Evolutionary conservation across 92 coral and sea anemone genomes (phyloP).

Genomic region (Phenganax marumi): DNA sequence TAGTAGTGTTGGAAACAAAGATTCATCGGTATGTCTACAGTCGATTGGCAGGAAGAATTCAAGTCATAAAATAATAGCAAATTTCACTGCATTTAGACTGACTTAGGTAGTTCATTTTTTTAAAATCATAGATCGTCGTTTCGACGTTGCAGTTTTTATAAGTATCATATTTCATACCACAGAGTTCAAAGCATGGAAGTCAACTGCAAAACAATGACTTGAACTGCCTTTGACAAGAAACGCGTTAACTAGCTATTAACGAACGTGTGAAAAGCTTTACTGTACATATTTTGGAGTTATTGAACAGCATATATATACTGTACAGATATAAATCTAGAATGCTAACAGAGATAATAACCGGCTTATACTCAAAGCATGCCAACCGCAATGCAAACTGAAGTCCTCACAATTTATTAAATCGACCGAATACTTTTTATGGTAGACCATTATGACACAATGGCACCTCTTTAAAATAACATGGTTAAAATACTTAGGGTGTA

Average conservation of each 20-base stretch:
- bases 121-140: too few species aligned
- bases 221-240: not conserved
- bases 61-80: not conserved
- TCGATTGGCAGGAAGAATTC: not conserved
- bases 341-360: not conserved
- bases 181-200: not conserved
- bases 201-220: not conserved
- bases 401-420: too few species aligned
- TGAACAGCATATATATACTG: not conserved
- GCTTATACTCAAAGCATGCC: too few species aligned
- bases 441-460: too few species aligned
- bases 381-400: too few species aligned
- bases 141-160: not conserved
- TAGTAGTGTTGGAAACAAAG: too few species aligned
- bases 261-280: constrained; percentile 2
- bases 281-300: not conserved
- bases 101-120: too few species aligned
- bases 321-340: not conserved
- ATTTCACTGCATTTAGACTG: not conserved
- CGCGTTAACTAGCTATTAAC: not conserved
- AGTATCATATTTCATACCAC: not conserved
- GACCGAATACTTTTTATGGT: too few species aligned
- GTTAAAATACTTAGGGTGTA: too few species aligned
- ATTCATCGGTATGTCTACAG: not conserved
- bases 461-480: too few species aligned